Percentiles rank a stretch among this genome's conserved stretches.
Evolutionary conservation across 2,113 vertebrate species (phyloP).

Genomic region (Hyla sarda): DNA sequence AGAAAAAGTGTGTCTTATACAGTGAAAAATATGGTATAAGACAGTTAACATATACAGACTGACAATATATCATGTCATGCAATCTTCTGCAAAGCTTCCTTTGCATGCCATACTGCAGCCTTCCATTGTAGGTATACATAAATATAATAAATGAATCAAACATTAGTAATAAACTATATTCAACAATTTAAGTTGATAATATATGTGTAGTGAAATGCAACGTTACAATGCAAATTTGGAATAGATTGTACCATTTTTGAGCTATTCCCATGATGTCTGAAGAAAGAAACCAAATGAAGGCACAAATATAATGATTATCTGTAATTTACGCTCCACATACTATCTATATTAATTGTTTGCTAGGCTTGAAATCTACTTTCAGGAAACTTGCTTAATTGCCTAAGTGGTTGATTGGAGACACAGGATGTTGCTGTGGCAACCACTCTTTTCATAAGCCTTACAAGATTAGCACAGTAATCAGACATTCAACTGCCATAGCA

Average conservation of each 20-base stretch:
- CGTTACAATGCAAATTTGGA: not conserved
- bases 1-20: too few species aligned
- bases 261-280: not conserved
- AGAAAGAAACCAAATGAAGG: constrained; percentile 1
- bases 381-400: constrained; percentile 34
- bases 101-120: too few species aligned
- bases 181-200: not conserved
- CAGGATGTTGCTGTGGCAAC: constrained; percentile 40
- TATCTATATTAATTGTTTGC: constrained; percentile 40
- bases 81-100: too few species aligned
- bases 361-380: constrained; percentile 34
- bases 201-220: not conserved
- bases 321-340: constrained; percentile 31
- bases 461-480: constrained; percentile 29
- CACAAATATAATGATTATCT: constrained; percentile 34
- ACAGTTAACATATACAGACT: too few species aligned
- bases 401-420: constrained; percentile 43
- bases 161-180: not conserved
- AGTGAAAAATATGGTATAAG: too few species aligned
- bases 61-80: too few species aligned
- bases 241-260: not conserved
- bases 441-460: constrained; percentile 22
- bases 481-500: constrained; percentile 5
- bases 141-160: too few species aligned
- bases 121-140: too few species aligned